Evolutionary conservation across 2,888 invertebrate species (phyloP).

Genomic region (Meandrusa payeni): DNA sequence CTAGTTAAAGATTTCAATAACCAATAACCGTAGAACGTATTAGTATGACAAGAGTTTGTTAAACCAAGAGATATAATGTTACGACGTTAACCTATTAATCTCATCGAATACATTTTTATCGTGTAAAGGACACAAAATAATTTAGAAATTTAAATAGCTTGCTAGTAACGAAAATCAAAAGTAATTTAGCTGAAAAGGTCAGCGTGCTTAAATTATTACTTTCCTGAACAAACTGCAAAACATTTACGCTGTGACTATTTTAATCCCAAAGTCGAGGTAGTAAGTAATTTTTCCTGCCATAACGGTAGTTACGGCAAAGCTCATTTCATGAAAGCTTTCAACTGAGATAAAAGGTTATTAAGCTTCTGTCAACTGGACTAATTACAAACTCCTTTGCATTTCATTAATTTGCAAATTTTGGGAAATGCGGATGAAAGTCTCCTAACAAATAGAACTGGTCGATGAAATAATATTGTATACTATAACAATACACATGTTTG

Average conservation of each 20-base stretch:
- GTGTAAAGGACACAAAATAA: too few relatives aligned
- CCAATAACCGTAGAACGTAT: too few relatives aligned
- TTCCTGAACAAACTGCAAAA: conserved; percentile 9
- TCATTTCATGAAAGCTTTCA: conserved; percentile 31
- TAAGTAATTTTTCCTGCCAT: conserved; percentile 24
- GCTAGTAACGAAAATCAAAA: too few relatives aligned
- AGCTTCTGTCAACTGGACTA: conserved; percentile 46
- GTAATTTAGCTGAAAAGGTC: too few relatives aligned
- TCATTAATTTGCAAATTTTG: conserved; percentile 30
- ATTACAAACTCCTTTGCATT: conserved; percentile 46
- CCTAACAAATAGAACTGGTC: conserved; percentile 35
- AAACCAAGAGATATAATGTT: too few relatives aligned
- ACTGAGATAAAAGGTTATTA: conserved; percentile 43
- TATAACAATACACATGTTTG: too few relatives aligned
- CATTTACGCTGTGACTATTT: conserved; percentile 16
- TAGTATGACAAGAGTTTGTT: too few relatives aligned
- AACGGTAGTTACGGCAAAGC: conserved; percentile 24
- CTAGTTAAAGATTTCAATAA: too few relatives aligned
- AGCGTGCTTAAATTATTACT: conserved; percentile 8
- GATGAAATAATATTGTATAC: conserved; percentile 22
- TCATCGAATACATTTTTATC: too few relatives aligned
- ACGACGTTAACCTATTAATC: too few relatives aligned
- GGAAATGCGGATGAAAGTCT: conserved; percentile 40
- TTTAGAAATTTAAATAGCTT: too few relatives aligned
- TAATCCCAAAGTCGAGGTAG: conserved; percentile 19